These are phyloP conservation scores for Nomada hirtipes DNA, from an alignment of 2,888 invertebrate species.

Conservation along the genomic window DNA sequence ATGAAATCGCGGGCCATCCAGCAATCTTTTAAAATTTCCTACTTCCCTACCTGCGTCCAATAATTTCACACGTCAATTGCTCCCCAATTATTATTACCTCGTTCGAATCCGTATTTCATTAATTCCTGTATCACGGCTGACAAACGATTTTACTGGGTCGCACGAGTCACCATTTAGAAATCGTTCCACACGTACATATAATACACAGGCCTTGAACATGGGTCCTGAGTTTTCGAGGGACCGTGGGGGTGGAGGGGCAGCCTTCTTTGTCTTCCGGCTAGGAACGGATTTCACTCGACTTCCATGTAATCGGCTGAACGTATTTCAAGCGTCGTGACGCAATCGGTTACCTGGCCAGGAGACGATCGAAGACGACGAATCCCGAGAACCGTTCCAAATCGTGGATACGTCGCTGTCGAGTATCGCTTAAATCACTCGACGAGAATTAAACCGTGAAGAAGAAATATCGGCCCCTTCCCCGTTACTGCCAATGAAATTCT, in stretches of 20 bases:
- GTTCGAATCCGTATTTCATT: conserved; percentile 23
- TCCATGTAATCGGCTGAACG: conserved; percentile 59
- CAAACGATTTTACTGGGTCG: conserved; percentile 24
- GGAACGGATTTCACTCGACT: conserved; percentile 55
- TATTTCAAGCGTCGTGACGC: conserved; percentile 64
- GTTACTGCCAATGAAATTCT: neutral
- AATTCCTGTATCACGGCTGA: neutral
- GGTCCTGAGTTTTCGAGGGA: conserved; percentile 53
- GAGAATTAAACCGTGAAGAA: conserved; percentile 17
- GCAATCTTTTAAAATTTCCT: no score
- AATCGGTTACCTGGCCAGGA: conserved; percentile 60
- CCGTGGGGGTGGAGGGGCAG: conserved; percentile 23
- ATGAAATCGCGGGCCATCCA: no score
- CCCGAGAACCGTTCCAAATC: conserved; percentile 15
- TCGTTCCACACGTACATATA: conserved; percentile 7
- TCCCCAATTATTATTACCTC: no score
- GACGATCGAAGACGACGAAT: conserved; percentile 40
- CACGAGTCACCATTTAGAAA: conserved; percentile 1
- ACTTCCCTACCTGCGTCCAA: no score
- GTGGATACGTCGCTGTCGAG: conserved; percentile 14
- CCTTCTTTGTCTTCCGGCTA: conserved; percentile 62
- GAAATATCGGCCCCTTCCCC: neutral
- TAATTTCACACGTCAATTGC: no score
- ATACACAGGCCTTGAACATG: conserved; percentile 51
- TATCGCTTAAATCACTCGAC: conserved; percentile 23